phyloP scores from a whole-genome alignment of 2,888 invertebrate species.

The Pollenia angustigena region DNA sequence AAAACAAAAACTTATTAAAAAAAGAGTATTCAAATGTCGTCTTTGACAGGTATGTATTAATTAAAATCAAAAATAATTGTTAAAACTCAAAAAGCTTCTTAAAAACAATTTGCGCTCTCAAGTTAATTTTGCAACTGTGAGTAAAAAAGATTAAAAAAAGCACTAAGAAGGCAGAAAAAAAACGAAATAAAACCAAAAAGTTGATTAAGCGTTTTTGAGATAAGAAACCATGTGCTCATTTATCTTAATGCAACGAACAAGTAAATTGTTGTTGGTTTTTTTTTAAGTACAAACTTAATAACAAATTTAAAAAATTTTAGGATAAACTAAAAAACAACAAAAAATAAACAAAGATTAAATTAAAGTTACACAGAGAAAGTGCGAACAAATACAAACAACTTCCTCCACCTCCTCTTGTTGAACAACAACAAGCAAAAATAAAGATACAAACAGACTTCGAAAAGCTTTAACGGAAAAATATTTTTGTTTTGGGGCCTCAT shows the following conservation, averaged over 20 bases:
- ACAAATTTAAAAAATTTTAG: slow-evolving; percentile 6
- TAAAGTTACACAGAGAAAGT: slow-evolving; percentile 59
- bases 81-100: slow-evolving; percentile 43
- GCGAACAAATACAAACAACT: slow-evolving; percentile 27
- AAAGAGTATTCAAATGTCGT: slow-evolving; percentile 39
- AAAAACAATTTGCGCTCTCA: slow-evolving; percentile 46
- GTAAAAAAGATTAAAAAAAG: slow-evolving; percentile 46
- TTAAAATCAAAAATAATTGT: slow-evolving; percentile 8
- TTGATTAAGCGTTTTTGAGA: slow-evolving; percentile 35
- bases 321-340: neutral
- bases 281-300: slow-evolving; percentile 9
- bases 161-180: neutral
- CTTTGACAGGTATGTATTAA: slow-evolving; percentile 26
- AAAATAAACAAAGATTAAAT: neutral
- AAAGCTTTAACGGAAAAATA: slow-evolving; percentile 19
- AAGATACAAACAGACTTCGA: neutral
- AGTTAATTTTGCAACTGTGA: slow-evolving; percentile 42
- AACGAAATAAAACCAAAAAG: slow-evolving; percentile 1
- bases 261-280: slow-evolving; percentile 18
- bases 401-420: slow-evolving; percentile 5
- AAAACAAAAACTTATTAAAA: neutral
- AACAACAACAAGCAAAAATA: neutral
- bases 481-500: neutral
- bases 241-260: slow-evolving; percentile 35
- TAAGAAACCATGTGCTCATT: slow-evolving; percentile 56